Evolutionary conservation across 2,888 invertebrate species (phyloP).

Genomic region (Ophioninae sp.): DNA sequence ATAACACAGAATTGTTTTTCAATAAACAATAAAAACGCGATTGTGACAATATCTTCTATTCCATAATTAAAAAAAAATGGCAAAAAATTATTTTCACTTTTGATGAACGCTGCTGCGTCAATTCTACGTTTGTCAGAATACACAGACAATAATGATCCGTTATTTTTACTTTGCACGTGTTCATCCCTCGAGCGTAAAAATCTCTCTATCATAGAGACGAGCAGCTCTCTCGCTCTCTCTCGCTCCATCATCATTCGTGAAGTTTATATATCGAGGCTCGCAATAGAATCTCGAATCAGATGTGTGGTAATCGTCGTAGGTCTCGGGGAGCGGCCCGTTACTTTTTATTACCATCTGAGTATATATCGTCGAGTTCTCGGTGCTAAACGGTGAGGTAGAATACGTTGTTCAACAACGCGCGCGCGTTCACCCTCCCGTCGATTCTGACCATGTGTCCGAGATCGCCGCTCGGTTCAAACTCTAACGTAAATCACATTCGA

Average conservation of each 20-base stretch:
- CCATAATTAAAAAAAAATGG: too few relatives aligned
- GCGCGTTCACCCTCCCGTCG: conserved; percentile 25
- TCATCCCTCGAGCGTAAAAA: conserved; percentile 7
- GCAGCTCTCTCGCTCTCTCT: conserved; percentile 18
- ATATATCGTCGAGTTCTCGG: conserved; percentile 64
- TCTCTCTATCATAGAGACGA: conserved; percentile 26
- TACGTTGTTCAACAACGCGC: conserved; percentile 12
- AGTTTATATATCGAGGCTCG: conserved; percentile 46
- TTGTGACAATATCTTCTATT: too few relatives aligned
- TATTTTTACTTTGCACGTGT: background rate
- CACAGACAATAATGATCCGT: conserved; percentile 13
- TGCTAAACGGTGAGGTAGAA: conserved; percentile 37
- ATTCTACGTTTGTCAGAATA: background rate
- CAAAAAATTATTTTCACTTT: too few relatives aligned
- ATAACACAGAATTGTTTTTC: too few relatives aligned
- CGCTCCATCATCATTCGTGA: conserved; percentile 41
- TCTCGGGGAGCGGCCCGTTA: conserved; percentile 68
- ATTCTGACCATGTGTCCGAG: conserved; percentile 31
- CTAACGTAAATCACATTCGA: conserved; percentile 54
- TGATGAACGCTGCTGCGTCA: background rate
- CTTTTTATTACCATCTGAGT: conserved; percentile 66
- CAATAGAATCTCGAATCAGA: conserved; percentile 68
- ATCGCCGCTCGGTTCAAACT: conserved; percentile 44
- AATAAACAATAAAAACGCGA: too few relatives aligned
- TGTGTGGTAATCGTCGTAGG: conserved; percentile 67